Conservation (phyloP, 2,113 vertebrate genomes). For the Istiophorus platypterus region DNA sequence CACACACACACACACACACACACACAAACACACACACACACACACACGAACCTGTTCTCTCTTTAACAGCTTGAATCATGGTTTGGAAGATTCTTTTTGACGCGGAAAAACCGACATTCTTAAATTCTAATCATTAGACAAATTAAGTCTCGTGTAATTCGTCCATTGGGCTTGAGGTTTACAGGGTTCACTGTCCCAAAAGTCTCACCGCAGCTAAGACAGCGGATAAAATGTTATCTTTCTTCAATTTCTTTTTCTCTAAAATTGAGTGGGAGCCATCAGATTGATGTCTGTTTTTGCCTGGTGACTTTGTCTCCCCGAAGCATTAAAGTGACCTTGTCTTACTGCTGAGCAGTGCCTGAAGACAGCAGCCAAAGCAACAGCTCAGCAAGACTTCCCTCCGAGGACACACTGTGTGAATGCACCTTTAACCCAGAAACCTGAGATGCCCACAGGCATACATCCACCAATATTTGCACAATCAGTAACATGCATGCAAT, state of each 20-base stretch:
- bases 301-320: not conserved
- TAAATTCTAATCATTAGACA: slow-evolving; percentile 15
- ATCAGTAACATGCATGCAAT: not conserved
- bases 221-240: not conserved
- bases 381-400: not conserved
- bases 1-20: slow-evolving; percentile 18
- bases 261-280: not conserved
- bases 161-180: not conserved
- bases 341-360: slow-evolving; percentile 11
- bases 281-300: not conserved
- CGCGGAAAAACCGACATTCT: slow-evolving; percentile 11
- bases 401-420: not conserved
- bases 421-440: slow-evolving; percentile 31
- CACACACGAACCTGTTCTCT: slow-evolving; percentile 3
- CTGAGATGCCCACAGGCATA: slow-evolving; percentile 8
- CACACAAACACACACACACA: slow-evolving; percentile 12
- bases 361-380: slow-evolving; percentile 6
- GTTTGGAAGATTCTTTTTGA: slow-evolving; percentile 28
- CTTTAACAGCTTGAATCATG: slow-evolving; percentile 18
- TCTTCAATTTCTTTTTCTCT: not conserved
- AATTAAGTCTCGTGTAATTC: slow-evolving; percentile 16
- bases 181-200: not conserved
- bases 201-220: not conserved
- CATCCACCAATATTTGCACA: not conserved
- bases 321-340: slow-evolving; percentile 1